Evolutionary conservation across 2,113 vertebrate genomes (phyloP).

Genomic region (Gnathonemus longibarbis): DNA sequence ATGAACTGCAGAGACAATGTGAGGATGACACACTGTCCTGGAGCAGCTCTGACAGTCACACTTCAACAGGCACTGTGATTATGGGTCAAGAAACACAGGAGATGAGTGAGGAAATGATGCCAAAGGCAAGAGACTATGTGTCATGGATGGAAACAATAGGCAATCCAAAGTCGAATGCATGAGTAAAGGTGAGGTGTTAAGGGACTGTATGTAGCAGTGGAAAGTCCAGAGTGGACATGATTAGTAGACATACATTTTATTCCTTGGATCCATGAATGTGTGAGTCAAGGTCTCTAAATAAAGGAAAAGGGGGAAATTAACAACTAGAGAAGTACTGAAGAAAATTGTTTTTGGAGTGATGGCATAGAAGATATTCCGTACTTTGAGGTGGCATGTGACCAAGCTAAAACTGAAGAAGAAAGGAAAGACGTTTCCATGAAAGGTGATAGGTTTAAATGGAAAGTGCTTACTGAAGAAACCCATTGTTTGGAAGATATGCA

Average conservation of each 20-base stretch:
- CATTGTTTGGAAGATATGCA: neutral
- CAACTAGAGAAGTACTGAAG: neutral
- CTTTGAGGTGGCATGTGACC: neutral
- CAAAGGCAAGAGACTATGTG: neutral
- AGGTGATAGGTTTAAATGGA: neutral
- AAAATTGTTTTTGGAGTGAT: neutral
- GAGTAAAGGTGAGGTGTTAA: neutral
- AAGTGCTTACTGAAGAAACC: neutral
- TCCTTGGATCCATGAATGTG: neutral
- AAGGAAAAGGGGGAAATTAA: neutral
- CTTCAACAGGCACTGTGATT: conserved; percentile 56
- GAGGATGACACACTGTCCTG: conserved; percentile 49
- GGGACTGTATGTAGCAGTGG: neutral
- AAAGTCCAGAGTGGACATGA: neutral
- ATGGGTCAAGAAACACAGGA: conserved; percentile 33
- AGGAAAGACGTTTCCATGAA: neutral
- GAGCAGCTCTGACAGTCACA: conserved; percentile 65
- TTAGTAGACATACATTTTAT: neutral
- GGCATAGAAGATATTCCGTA: neutral
- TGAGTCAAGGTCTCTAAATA: neutral
- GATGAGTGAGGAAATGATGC: neutral
- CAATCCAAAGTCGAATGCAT: neutral
- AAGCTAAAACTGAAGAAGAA: neutral
- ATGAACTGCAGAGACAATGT: neutral
- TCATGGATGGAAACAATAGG: conserved; percentile 19